Conservation (phyloP, 2,797 vertebrate genomes). For the Oreortyx pictus region DNA sequence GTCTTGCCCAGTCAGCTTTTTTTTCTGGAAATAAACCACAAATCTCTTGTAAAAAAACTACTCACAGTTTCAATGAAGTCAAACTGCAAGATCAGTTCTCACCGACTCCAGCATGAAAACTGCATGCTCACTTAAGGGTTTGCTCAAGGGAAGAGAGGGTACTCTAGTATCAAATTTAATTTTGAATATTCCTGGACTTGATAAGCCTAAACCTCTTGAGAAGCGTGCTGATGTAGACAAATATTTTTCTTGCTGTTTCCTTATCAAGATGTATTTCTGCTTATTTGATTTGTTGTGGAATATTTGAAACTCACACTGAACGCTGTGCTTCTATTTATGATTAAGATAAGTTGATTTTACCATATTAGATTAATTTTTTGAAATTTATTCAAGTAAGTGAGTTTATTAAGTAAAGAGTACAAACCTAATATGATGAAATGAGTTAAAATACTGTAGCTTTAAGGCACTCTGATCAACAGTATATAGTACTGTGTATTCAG, state of each 20-base stretch:
- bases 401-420: not conserved
- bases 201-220: not conserved
- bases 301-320: not conserved
- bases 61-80: not conserved
- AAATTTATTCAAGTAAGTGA: not conserved
- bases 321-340: not conserved
- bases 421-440: not conserved
- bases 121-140: not conserved
- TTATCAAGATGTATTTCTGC: not conserved
- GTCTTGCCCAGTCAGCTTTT: conserved; percentile 23
- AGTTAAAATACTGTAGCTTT: not conserved
- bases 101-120: not conserved
- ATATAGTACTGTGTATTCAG: not conserved
- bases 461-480: not conserved
- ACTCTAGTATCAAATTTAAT: not conserved
- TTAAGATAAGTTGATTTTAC: not conserved
- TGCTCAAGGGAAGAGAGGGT: not conserved
- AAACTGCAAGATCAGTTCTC: not conserved
- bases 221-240: not conserved
- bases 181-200: not conserved
- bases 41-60: conserved; percentile 3
- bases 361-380: not conserved
- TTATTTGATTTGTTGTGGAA: not conserved
- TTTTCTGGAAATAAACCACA: not conserved
- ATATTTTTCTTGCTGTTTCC: not conserved